Percentiles rank a stretch among this genome's conserved stretches.
Evolutionary conservation across 37 sponge, comb jelly and placozoan genomes (phyloP).

Genomic region (Haliclona indistincta): DNA sequence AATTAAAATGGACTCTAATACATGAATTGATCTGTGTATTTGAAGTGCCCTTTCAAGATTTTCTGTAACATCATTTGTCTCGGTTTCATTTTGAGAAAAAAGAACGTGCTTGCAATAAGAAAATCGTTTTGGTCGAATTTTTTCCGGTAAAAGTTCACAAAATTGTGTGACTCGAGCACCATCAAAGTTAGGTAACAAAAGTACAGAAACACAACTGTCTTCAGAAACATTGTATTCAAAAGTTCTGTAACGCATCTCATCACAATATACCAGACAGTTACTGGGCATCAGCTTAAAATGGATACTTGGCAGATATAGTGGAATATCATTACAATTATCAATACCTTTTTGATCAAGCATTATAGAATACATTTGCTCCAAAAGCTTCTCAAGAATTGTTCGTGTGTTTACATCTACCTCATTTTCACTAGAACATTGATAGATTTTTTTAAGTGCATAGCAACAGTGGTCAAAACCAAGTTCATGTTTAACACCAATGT

Average conservation of each 20-base stretch:
- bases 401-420: slow-evolving; percentile 35
- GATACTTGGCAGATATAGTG: neutral
- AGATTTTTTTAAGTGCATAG: slow-evolving; percentile 19
- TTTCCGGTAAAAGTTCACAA: too few species aligned
- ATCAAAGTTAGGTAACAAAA: too few species aligned
- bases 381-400: neutral
- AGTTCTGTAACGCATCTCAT: neutral
- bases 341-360: neutral
- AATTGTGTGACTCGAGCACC: too few species aligned
- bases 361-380: neutral
- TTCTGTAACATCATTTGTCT: too few species aligned
- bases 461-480: slow-evolving; percentile 25
- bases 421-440: neutral
- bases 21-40: too few species aligned
- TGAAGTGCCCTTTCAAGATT: too few species aligned
- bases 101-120: too few species aligned
- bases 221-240: neutral
- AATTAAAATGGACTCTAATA: too few species aligned
- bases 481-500: slow-evolving; percentile 5
- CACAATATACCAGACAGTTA: neutral
- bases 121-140: too few species aligned
- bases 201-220: too few species aligned
- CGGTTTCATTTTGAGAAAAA: too few species aligned
- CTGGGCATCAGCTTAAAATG: neutral
- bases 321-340: neutral